phyloP scores from a whole-genome alignment of 1,140 invertebrate species.

The Metopolophium dirhodum region DNA sequence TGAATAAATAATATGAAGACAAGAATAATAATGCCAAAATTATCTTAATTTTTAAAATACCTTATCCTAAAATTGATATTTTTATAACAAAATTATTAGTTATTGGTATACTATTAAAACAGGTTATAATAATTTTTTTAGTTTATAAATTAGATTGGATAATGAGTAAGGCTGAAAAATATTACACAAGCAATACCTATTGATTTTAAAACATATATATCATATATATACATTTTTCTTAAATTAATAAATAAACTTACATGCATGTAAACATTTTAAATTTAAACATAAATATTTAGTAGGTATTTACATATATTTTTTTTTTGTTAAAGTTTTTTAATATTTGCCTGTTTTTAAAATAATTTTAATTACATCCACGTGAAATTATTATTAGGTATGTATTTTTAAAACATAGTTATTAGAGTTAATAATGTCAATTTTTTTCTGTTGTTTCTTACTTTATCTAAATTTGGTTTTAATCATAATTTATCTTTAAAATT shows the following conservation, averaged over 20 bases:
- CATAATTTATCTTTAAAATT: not conserved
- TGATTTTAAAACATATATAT: not conserved
- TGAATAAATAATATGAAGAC: not conserved
- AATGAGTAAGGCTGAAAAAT: not conserved
- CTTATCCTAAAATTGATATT: not conserved
- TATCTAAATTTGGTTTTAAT: not conserved
- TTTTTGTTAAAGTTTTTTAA: not conserved
- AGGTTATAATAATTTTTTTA: not conserved
- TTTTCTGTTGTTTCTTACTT: not conserved
- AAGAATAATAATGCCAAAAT: not conserved
- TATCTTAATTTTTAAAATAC: not conserved
- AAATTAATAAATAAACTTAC: too few relatives aligned
- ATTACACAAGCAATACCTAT: not conserved
- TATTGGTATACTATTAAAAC: not conserved
- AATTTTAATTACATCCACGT: not conserved
- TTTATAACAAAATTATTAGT: not conserved
- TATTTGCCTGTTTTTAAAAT: not conserved
- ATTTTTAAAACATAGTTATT: not conserved
- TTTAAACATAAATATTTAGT: not conserved
- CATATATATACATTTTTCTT: too few relatives aligned
- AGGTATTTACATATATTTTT: not conserved
- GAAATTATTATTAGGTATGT: not conserved
- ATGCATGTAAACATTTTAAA: not conserved
- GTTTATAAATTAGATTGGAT: not conserved
- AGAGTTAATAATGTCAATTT: not conserved